Evolutionary conservation across 2,113 vertebrate species (phyloP), one percentile per base, ranked within the genome.

Genomic region (Hoplias malabaricus): DNA sequence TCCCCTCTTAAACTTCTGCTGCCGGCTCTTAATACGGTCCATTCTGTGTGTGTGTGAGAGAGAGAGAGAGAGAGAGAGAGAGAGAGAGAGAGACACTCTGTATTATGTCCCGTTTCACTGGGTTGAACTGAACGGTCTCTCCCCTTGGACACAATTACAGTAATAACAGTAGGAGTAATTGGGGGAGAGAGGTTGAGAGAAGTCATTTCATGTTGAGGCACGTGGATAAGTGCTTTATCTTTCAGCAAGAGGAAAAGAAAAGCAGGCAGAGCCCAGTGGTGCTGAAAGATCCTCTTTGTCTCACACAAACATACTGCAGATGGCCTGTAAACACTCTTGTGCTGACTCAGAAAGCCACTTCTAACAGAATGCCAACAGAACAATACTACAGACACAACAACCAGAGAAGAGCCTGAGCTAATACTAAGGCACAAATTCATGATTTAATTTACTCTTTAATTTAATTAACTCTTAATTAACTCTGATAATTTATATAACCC

Each of bases 1-100:
- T 82, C 96, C 96, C 88, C 94, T 94, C 87, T 96, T 96, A 84
- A 96, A 98, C 82, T 97, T 98, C 87, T 97, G 94, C 83, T 98
- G 96, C 53, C 96, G 91, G 80, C 94, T 94, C 85, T 97, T 98
- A 85, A 98, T 98, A 54, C 95, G 94, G 80, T 98, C 96, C 96
- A 98, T 98, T 89, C 96, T 98, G 77, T 69, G 43, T 16, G 42
- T 66, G 36, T 73, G 50, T 21, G n/a, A 70, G 63, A 38, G 57
- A 40, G 27, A n/a, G 23, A 33, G 40, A 40, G 12, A 5, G 42
- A 74, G 4, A 46, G 46, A 46, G 29, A 36, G 25, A 40, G 42
- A 73, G 42, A 71, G 27, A 33, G 16, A 61, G 21, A 46, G 34
- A 46, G n/a, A 34, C 2, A 69, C 29, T 63, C 42, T 23, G 19